These are phyloP conservation scores for Erebia epiphron DNA, from an alignment of 2,888 invertebrate species.

Conservation along the genomic window DNA sequence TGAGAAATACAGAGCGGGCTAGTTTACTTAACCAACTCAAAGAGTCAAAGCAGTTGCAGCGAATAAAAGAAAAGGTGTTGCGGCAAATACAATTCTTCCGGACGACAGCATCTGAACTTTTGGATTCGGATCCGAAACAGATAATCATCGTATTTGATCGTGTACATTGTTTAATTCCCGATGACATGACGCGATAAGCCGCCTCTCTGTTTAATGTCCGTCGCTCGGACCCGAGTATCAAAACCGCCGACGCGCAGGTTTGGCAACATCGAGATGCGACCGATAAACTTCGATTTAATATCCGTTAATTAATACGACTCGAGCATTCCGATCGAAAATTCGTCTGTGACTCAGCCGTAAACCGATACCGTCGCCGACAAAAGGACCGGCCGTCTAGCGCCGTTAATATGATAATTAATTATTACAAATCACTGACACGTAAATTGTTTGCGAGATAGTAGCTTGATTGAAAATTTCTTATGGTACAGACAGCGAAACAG, in stretches of 20 bases:
- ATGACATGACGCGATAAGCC: slow-evolving; percentile 77
- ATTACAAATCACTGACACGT: slow-evolving; percentile 67
- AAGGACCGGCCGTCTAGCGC: slow-evolving; percentile 71
- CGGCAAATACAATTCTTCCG: slow-evolving; percentile 49
- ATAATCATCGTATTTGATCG: slow-evolving; percentile 75
- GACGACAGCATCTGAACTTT: slow-evolving; percentile 24
- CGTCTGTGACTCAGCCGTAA: slow-evolving; percentile 75
- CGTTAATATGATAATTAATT: slow-evolving; percentile 81
- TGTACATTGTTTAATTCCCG: slow-evolving; percentile 76
- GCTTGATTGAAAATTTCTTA: slow-evolving; percentile 54
- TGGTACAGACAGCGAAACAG: slow-evolving; percentile 34
- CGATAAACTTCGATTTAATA: slow-evolving; percentile 81
- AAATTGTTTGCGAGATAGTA: slow-evolving; percentile 69
- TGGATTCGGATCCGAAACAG: slow-evolving; percentile 53
- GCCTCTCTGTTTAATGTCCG: slow-evolving; percentile 62
- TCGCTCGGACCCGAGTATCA: slow-evolving; percentile 62
- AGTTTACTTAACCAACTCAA: slow-evolving; percentile 64
- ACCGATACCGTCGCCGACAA: slow-evolving; percentile 76
- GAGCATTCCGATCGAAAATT: slow-evolving; percentile 75
- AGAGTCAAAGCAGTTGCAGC: slow-evolving; percentile 28
- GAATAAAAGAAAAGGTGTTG: slow-evolving; percentile 42
- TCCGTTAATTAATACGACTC: slow-evolving; percentile 81
- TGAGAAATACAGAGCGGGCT: slow-evolving; percentile 72
- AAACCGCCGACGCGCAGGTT: slow-evolving; percentile 74
- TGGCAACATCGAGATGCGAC: slow-evolving; percentile 78